Percentiles rank a stretch among this genome's conserved stretches.
Conservation (phyloP, 2,888 invertebrate species). For the Steinernema scapterisci region DNA sequence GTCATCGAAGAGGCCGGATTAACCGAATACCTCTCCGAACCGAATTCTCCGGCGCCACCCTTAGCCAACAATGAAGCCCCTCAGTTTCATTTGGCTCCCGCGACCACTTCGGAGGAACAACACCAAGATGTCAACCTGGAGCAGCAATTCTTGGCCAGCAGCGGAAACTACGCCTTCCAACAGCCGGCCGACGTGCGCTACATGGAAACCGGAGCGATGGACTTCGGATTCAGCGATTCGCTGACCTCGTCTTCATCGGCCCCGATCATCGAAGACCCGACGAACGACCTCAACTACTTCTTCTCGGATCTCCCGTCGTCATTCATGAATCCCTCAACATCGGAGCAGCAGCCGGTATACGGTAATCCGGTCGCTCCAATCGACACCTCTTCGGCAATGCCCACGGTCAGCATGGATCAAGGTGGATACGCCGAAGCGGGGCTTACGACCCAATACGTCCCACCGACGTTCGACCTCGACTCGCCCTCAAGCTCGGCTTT, state of each 20-base stretch:
- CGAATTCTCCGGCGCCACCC: constrained; percentile 9
- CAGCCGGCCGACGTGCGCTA: background rate
- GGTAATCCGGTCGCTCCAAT: background rate
- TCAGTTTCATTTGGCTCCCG: background rate
- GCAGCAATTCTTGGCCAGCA: background rate
- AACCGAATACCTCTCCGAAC: constrained; percentile 6
- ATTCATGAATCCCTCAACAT: background rate
- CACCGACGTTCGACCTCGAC: background rate
- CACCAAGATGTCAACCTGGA: background rate
- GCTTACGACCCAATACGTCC: background rate
- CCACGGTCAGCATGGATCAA: too few relatives aligned
- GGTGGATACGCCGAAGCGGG: background rate
- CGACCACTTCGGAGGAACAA: background rate
- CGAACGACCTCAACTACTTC: constrained; percentile 13
- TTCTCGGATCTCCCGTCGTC: background rate
- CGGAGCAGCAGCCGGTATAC: background rate
- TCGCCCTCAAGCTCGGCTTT: constrained; percentile 5
- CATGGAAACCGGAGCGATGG: background rate
- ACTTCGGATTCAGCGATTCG: background rate
- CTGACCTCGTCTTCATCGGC: background rate
- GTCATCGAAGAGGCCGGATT: background rate
- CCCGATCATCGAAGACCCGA: background rate
- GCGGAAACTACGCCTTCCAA: background rate
- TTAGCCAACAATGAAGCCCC: background rate
- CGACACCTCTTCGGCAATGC: background rate